Evolutionary conservation across 2,113 vertebrate species (phyloP), one percentile per base, ranked within the genome.

Genomic region (Tenrec ecaudatus): DNA sequence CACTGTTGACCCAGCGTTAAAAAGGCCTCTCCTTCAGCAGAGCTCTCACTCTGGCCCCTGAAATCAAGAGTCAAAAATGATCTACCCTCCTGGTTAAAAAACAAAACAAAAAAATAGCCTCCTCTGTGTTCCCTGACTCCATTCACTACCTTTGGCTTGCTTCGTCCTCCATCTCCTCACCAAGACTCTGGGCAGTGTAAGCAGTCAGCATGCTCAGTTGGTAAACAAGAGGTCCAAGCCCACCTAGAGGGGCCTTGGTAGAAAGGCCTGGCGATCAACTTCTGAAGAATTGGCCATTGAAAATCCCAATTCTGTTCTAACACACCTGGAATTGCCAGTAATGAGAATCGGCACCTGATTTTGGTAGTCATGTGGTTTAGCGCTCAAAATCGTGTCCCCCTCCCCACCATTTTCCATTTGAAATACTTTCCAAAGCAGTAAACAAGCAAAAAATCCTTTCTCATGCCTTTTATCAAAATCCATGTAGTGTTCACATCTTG

Each of bases 401-500:
- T 53, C 47, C 64, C 73, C 8, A 31, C 40, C 36, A 31, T 91
- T 58, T 92, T 27, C 75, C 43, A 85, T 95, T 84, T 69, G 40
- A 85, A 88, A 80, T 83, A 64, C 33, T 73, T n/a, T 77, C 71
- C 5, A 82, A 86, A 82, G 58, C n/a, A 80, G 43, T 64, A 68
- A 57, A 22, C 17, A 36, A 62, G 23, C 62, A 90, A 91, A 14
- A 64, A 36, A 79, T 79, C 27, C 9, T 80, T 94, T 89, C n/a
- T 79, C 60, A 31, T 84, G 27, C 23, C 20, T 58, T 71, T 89
- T 57, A 58, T 82, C 38, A 80, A 83, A 81, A 91, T 86, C 82
- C 64, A 86, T 76, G 62, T 57, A 7, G 82, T 78, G 31, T 86
- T 79, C 86, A 27, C n/a, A 79, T 91, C 62, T 60, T 68, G 10